phyloP scores from a whole-genome alignment of 2,113 vertebrate genomes.

The Dicentrarchus labrax region DNA sequence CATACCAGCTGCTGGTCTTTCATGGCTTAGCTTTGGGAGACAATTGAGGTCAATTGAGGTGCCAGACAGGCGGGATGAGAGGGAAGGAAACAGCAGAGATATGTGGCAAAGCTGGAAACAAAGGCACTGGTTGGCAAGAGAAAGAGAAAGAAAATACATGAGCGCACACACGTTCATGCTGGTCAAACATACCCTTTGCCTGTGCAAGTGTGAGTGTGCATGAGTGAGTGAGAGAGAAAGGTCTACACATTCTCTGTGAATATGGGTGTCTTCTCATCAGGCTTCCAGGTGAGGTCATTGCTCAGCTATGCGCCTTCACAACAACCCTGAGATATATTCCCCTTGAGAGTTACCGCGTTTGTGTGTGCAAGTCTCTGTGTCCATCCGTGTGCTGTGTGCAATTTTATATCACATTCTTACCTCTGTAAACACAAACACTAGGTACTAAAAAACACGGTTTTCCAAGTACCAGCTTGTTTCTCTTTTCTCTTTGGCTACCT shows the following conservation, averaged over 20 bases:
- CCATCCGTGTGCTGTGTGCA: not conserved
- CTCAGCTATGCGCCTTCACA: conserved; percentile 72
- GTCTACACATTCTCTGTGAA: conserved; percentile 34
- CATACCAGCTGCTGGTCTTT: not conserved
- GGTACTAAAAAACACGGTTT: not conserved
- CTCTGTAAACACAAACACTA: conserved; percentile 1
- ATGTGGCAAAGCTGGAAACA: conserved; percentile 15
- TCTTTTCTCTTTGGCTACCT: not conserved
- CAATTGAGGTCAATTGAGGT: conserved; percentile 31
- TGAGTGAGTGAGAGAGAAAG: not conserved
- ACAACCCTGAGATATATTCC: conserved; percentile 64
- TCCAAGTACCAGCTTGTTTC: not conserved
- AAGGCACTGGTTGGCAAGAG: not conserved
- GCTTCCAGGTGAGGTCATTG: conserved; percentile 75
- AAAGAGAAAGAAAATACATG: not conserved
- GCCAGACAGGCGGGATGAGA: not conserved
- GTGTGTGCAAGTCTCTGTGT: not conserved
- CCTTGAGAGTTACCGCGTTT: conserved; percentile 23
- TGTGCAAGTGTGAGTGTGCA: conserved; percentile 1
- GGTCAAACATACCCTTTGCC: not conserved
- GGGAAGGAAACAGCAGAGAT: conserved; percentile 15
- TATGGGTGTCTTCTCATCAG: conserved; percentile 52
- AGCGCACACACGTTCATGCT: not conserved
- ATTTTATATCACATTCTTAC: conserved; percentile 16
- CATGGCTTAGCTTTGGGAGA: not conserved